Conservation (phyloP, 2,113 vertebrate genomes). For the Nanorana parkeri region DNA sequence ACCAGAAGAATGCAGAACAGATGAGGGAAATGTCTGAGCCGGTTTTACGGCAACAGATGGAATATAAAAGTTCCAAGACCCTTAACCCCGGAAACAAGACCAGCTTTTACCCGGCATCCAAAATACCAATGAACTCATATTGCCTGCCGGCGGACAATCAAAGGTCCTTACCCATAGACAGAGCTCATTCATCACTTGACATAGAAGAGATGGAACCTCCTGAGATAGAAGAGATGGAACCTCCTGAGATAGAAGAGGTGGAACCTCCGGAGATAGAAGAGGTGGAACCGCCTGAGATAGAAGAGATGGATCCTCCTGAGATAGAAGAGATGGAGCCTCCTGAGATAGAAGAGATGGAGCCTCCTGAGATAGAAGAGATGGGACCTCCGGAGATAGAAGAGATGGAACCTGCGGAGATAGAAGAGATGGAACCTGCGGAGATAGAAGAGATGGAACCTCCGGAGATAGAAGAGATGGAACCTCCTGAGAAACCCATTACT, state of each 20-base stretch:
- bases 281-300: too few relatives aligned
- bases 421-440: too few relatives aligned
- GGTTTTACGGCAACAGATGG: constrained; percentile 46
- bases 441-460: too few relatives aligned
- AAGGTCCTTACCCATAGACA: background rate
- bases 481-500: background rate
- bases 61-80: constrained; percentile 7
- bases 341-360: too few relatives aligned
- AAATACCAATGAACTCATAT: background rate
- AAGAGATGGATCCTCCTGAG: too few relatives aligned
- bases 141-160: background rate
- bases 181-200: background rate
- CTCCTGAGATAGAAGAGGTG: too few relatives aligned
- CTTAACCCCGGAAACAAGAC: background rate
- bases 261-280: too few relatives aligned
- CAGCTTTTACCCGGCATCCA: background rate
- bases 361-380: too few relatives aligned
- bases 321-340: too few relatives aligned
- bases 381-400: background rate
- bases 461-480: background rate
- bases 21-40: constrained; percentile 45
- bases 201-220: background rate
- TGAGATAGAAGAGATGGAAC: too few relatives aligned
- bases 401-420: background rate
- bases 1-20: constrained; percentile 25